A percentile compares a stretch with the other conserved stretches of the same genome.
phyloP scores from a whole-genome alignment of 2,113 vertebrate genomes.

The Galemys pyrenaicus region DNA sequence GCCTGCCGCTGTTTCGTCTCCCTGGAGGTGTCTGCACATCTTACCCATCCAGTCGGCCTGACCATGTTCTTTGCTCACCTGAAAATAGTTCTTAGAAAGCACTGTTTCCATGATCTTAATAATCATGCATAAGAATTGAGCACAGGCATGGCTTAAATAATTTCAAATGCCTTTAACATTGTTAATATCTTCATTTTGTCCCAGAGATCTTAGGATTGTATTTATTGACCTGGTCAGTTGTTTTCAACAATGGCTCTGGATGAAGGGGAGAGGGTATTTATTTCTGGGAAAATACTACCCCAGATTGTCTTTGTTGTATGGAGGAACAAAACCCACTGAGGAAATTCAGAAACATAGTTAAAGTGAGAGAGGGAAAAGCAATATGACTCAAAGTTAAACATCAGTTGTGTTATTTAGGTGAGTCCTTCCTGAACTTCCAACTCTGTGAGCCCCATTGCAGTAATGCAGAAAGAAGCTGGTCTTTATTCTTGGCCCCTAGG shows the following conservation, averaged over 20 bases:
- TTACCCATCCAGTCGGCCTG: not conserved
- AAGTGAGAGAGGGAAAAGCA: not conserved
- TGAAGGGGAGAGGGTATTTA: not conserved
- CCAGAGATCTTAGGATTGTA: not conserved
- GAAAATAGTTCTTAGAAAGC: not conserved
- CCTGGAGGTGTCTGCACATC: not conserved
- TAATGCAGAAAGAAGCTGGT: not conserved
- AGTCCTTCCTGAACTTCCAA: not conserved
- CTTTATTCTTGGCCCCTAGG: not conserved
- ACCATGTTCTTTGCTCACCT: not conserved
- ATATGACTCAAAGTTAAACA: not conserved
- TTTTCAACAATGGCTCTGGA: not conserved
- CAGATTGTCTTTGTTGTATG: not conserved
- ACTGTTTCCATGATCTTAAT: not conserved
- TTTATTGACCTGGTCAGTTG: not conserved
- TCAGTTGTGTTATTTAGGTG: not conserved
- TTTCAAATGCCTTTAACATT: not conserved
- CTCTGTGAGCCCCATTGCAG: not conserved
- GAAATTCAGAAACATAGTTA: not conserved
- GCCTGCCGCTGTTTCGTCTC: not conserved
- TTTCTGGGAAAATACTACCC: not conserved
- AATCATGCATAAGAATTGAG: not conserved
- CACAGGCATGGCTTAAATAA: not conserved
- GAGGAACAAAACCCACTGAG: not conserved
- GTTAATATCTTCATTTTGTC: slow-evolving; percentile 6